Conservation (phyloP, 2,888 invertebrate species). For the Drosophila melanosoma region DNA sequence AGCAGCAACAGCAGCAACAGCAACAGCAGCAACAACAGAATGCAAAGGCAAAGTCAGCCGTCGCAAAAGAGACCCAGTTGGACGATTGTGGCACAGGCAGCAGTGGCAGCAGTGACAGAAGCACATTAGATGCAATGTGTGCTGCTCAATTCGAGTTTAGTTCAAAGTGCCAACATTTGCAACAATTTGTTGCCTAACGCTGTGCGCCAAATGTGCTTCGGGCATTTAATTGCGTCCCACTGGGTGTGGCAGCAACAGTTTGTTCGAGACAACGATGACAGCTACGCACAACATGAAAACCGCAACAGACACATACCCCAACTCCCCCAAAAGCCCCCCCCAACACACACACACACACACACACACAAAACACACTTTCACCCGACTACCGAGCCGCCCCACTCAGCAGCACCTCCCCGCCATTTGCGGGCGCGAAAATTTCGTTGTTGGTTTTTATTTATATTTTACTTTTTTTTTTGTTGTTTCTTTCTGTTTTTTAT, state of each 20-base stretch:
- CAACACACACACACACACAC: slow-evolving; percentile 3
- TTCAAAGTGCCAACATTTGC: neutral
- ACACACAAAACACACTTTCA: slow-evolving; percentile 6
- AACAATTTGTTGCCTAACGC: neutral
- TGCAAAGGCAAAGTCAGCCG: slow-evolving; percentile 57
- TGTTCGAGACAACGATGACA: slow-evolving; percentile 45
- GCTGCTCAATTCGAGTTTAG: neutral
- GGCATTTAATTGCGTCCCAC: slow-evolving; percentile 11
- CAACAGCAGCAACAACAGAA: slow-evolving; percentile 30
- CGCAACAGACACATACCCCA: slow-evolving; percentile 53
- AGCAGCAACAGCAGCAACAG: slow-evolving; percentile 9
- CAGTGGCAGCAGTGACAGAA: neutral
- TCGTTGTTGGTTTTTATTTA: slow-evolving; percentile 28
- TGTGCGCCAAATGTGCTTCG: neutral
- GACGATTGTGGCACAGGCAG: slow-evolving; percentile 1
- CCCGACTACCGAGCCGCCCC: slow-evolving; percentile 5
- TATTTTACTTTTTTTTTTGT: slow-evolving; percentile 2
- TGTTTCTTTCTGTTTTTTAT: slow-evolving; percentile 7
- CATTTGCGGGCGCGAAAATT: slow-evolving; percentile 37
- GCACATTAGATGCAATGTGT: neutral
- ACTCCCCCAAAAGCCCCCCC: neutral
- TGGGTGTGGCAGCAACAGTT: slow-evolving; percentile 71
- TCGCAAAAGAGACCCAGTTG: slow-evolving; percentile 31
- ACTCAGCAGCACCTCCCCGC: slow-evolving; percentile 5
- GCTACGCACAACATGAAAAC: slow-evolving; percentile 58